Base-by-base conservation (phyloP, 1,140 invertebrate genomes). In the Orius insidiosus region DNA sequence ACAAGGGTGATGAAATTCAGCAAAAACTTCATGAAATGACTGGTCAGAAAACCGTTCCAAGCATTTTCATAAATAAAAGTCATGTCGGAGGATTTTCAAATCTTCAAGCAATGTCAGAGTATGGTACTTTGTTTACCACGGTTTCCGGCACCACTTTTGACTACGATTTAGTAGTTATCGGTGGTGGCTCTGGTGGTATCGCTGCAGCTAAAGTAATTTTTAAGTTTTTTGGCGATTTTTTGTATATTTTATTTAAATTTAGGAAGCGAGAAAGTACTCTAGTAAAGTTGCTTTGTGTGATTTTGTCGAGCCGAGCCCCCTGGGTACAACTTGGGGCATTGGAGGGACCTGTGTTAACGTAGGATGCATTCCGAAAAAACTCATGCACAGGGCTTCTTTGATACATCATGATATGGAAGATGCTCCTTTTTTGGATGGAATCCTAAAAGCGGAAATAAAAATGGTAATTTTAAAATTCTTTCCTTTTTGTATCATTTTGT, bases 61-160 rank as follows among this genome's bases (percentile, higher is more conserved):
- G 87, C 55, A 85, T 94, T 1, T 94, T 94, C 59, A 75, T 94
- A 5, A 76, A 88, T 56, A 85, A 84, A 30, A 75, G 80, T 56
- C 93, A 78, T 59, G 69, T 94, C 46, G 89, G 89, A n/a, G 89
- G 89, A 5, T 47, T n/a, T 32, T 18, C 16, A 5, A 9, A 39
- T 39, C 19, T 47, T 5, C 18, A 30, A 10, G 18, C 38, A 14
- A 5, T 39, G n/a, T 5, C 24, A 6, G 18, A 10, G n/a, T n/a
- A n/a, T n/a, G n/a, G 3, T 41, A 5, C 15, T 6, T 8, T 9
- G 5, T 19, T 14, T 16, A 18, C 3, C 4, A 15, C 14, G n/a
- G n/a, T n/a, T n/a, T n/a, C n/a, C n/a, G n/a, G n/a, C n/a, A n/a
- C n/a, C 9, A 37, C 45, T 8, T 76, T 71, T 58, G 70, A 78